phyloP scores from a whole-genome alignment of 2,888 invertebrate genomes.

The Callyntrura sp. region DNA sequence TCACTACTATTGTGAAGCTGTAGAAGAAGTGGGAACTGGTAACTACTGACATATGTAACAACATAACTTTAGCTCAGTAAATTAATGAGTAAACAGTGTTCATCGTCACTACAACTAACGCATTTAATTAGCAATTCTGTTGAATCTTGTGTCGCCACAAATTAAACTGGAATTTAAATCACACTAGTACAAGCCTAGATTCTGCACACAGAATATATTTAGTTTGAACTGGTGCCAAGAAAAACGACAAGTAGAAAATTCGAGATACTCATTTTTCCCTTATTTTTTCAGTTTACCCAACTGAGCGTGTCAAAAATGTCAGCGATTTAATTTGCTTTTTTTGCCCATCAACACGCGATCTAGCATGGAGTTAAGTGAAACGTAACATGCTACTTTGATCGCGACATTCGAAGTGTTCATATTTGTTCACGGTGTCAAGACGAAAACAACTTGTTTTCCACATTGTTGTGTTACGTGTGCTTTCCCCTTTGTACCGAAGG shows the following conservation, averaged over 20 bases:
- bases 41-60: conserved; percentile 2
- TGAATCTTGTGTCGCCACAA: conserved; percentile 11
- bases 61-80: conserved; percentile 22
- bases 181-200: neutral
- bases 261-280: too few species aligned
- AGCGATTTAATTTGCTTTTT: neutral
- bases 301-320: neutral
- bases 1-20: conserved; percentile 26
- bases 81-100: conserved; percentile 27
- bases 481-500: neutral
- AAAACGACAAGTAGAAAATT: neutral
- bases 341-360: neutral
- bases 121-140: conserved; percentile 10
- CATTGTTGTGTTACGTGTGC: neutral
- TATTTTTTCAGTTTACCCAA: neutral
- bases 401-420: neutral
- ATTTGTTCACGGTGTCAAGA: neutral
- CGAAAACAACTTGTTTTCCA: neutral
- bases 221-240: conserved; percentile 20
- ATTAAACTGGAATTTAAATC: conserved; percentile 25
- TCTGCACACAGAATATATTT: neutral
- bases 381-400: neutral
- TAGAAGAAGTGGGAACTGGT: conserved; percentile 10
- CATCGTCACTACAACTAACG: neutral
- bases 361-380: conserved; percentile 21